phyloP scores from a whole-genome alignment of 2,113 vertebrate genomes.

The Otus sunia region DNA sequence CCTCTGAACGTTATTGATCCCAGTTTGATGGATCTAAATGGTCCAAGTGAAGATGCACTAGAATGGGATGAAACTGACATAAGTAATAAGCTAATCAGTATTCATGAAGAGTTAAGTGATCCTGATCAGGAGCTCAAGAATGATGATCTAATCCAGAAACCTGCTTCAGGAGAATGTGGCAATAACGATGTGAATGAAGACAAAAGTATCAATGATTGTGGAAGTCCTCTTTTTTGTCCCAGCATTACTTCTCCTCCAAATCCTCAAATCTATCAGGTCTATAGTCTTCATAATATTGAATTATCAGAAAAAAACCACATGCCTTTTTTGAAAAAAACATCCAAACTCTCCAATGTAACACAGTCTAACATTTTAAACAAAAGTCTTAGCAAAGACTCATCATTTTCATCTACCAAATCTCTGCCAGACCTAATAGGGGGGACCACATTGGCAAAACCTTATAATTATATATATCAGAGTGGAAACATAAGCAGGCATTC shows the following conservation, averaged over 20 bases:
- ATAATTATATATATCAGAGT: constrained; percentile 60
- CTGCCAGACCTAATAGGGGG: constrained; percentile 86
- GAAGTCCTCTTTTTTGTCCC: constrained; percentile 46
- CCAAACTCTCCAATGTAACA: constrained; percentile 59
- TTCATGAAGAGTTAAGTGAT: constrained; percentile 76
- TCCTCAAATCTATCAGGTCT: constrained; percentile 87
- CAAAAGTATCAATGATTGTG: constrained; percentile 4
- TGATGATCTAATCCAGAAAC: constrained; percentile 43
- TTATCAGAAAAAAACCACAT: constrained; percentile 77
- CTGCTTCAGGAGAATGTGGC: constrained; percentile 33
- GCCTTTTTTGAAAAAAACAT: constrained; percentile 68
- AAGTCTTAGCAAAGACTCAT: constrained; percentile 88
- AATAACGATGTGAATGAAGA: constrained; percentile 54
- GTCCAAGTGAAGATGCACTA: constrained; percentile 85
- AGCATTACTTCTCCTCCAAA: constrained; percentile 58
- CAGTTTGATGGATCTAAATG: constrained; percentile 85
- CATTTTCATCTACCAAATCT: constrained; percentile 90
- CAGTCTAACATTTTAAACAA: constrained; percentile 78
- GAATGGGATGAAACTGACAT: constrained; percentile 99
- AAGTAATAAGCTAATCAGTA: constrained; percentile 82
- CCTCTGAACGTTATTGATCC: constrained; percentile 86
- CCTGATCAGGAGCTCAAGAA: constrained; percentile 71
- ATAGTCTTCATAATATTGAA: constrained; percentile 86
- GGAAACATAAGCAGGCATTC: constrained; percentile 80
- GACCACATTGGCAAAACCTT: constrained; percentile 50